phyloP scores from a whole-genome alignment of 2,797 vertebrate species.

The Pantherophis vulpinus region DNA sequence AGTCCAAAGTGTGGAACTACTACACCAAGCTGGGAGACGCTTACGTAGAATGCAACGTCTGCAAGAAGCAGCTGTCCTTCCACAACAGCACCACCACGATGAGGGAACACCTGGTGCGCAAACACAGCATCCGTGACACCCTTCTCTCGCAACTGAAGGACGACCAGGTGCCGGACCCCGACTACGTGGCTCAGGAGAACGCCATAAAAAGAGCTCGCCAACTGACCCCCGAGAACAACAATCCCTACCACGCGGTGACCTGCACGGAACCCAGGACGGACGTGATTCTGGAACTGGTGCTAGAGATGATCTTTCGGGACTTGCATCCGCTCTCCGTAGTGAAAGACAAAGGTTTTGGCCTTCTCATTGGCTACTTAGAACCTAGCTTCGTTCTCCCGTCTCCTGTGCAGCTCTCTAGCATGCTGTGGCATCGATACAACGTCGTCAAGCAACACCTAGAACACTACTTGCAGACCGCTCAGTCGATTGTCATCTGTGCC shows the following conservation, averaged over 20 bases:
- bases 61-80: slow-evolving; percentile 72
- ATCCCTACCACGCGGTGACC: slow-evolving; percentile 14
- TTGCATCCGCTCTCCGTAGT: slow-evolving; percentile 70
- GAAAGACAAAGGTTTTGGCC: slow-evolving; percentile 68
- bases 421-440: slow-evolving; percentile 64
- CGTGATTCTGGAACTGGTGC: slow-evolving; percentile 61
- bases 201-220: slow-evolving; percentile 25
- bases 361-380: slow-evolving; percentile 69
- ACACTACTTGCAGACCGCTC: slow-evolving; percentile 56
- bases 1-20: slow-evolving; percentile 73
- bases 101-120: slow-evolving; percentile 71
- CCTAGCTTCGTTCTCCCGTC: slow-evolving; percentile 61
- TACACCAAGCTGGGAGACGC: slow-evolving; percentile 70
- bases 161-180: slow-evolving; percentile 9
- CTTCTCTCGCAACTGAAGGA: slow-evolving; percentile 37
- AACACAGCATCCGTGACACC: slow-evolving; percentile 66
- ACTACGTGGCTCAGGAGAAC: slow-evolving; percentile 58
- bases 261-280: slow-evolving; percentile 50
- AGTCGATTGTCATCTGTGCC: slow-evolving; percentile 56
- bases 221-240: neutral
- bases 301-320: slow-evolving; percentile 71
- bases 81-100: slow-evolving; percentile 73
- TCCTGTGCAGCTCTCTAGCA: slow-evolving; percentile 55
- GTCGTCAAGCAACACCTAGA: slow-evolving; percentile 64
- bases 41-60: slow-evolving; percentile 72